phyloP scores from a whole-genome alignment of 2,113 vertebrate genomes.

The Indicator indicator region DNA sequence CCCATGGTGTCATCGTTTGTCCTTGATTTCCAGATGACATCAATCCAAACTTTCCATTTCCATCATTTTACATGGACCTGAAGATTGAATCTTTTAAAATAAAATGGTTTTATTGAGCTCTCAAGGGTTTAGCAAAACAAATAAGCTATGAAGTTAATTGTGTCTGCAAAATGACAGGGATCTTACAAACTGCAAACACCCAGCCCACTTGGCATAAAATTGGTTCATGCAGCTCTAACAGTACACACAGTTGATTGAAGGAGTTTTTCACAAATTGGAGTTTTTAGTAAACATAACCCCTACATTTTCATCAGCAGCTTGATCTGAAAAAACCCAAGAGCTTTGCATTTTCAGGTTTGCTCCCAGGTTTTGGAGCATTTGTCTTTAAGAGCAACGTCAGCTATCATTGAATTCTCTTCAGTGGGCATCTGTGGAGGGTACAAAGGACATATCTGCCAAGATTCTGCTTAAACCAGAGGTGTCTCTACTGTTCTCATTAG shows the following conservation, averaged over 20 bases:
- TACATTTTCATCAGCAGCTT: neutral
- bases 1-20: neutral
- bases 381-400: accelerated
- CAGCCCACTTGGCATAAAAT: neutral
- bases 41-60: neutral
- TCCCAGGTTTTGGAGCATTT: neutral
- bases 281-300: conserved; percentile 7
- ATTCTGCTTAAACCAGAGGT: neutral
- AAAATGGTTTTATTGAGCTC: conserved; percentile 10
- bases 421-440: neutral
- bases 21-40: neutral
- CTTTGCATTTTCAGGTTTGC: neutral
- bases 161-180: conserved; percentile 41
- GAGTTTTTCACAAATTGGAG: neutral
- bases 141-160: conserved; percentile 18
- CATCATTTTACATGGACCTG: neutral
- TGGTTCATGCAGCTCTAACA: neutral
- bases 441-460: accelerated
- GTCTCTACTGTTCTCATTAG: neutral
- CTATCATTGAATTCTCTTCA: neutral
- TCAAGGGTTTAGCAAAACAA: conserved; percentile 41
- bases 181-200: conserved; percentile 34
- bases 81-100: neutral
- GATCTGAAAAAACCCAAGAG: neutral
- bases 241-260: neutral